Percentiles rank a stretch among this genome's conserved stretches.
These are phyloP conservation scores for Drosophila burlai DNA, from an alignment of 1,140 invertebrate species.

Conservation along the genomic window DNA sequence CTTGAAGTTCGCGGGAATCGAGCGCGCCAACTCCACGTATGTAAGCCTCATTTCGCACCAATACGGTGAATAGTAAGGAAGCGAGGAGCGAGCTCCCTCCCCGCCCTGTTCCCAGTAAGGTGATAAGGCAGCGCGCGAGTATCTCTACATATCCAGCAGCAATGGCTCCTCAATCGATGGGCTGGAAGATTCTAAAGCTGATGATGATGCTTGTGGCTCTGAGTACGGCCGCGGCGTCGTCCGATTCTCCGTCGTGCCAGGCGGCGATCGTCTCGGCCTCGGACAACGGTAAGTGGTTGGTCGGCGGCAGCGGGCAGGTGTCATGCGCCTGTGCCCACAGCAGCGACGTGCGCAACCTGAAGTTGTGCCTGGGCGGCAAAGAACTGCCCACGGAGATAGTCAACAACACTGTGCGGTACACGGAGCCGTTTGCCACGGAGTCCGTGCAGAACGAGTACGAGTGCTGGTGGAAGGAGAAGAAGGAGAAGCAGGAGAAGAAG, in stretches of 20 bases:
- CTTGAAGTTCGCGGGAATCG: neutral
- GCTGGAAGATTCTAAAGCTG: neutral
- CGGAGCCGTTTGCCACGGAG: neutral
- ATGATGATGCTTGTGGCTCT: neutral
- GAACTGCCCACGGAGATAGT: fast-evolving
- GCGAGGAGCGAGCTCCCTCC: no score
- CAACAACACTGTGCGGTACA: neutral
- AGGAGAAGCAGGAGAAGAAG: no score
- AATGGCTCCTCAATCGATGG: constrained; percentile 2
- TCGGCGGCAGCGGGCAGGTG: neutral
- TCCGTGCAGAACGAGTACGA: neutral
- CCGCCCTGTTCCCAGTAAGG: neutral
- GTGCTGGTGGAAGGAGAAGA: neutral
- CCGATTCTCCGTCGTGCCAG: neutral
- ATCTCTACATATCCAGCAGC: neutral
- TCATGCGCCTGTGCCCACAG: neutral
- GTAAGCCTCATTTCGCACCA: neutral
- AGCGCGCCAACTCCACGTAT: neutral
- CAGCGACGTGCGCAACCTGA: neutral
- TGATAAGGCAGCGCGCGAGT: neutral
- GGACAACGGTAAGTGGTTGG: neutral
- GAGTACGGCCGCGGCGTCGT: neutral
- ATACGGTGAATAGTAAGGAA: neutral
- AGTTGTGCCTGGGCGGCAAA: no score
- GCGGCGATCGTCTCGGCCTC: neutral